Evolutionary conservation across 2,888 invertebrate genomes (phyloP), one percentile per base, ranked within the genome.

Genomic region (Zelleria hepariella): DNA sequence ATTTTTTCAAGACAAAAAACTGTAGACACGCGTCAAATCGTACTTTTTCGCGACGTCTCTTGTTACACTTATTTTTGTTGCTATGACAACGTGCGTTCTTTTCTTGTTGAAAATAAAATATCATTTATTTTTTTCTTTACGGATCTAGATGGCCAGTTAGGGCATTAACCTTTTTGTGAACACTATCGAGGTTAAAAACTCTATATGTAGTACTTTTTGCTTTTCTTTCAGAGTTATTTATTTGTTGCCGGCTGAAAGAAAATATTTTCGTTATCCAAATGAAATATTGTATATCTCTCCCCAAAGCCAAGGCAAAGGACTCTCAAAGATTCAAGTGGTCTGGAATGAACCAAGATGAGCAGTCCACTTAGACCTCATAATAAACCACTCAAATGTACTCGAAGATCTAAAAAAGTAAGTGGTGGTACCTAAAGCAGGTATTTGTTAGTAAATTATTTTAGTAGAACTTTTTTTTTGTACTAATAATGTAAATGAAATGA

Each of bases 1-100:
- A 86, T 82, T 86, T 80, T 85, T 86, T 85, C 75, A 42, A 42
- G 64, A 75, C 71, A 81, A 76, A 82, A 84, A 85, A 82, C 72
- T 68, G 70, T 63, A 65, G 63, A 66, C 71, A 75, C 71, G 74
- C 76, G 79, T 79, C 79, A 78, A 76, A 75, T 73, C 69, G 74
- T 73, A 68, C 75, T 76, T 78, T 82, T 77, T 75, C 74, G 64
- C 66, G 63, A 73, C 66, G 68, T 64, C 64, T 71, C 74, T 69
- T 72, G 67, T 75, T 79, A 72, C n/a, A n/a, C n/a, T n/a, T 74
- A 42, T 73, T 78, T 73, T 75, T 70, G 81, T 85, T 79, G 74
- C 77, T 75, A 80, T 79, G 80, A 69, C 75, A 67, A 78, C 24
- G 15, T 27, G 59, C 70, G 78, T 79, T 55, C 55, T 32, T 42